phyloP scores from a whole-genome alignment of 2,888 invertebrate genomes.

The Euplexia lucipara region DNA sequence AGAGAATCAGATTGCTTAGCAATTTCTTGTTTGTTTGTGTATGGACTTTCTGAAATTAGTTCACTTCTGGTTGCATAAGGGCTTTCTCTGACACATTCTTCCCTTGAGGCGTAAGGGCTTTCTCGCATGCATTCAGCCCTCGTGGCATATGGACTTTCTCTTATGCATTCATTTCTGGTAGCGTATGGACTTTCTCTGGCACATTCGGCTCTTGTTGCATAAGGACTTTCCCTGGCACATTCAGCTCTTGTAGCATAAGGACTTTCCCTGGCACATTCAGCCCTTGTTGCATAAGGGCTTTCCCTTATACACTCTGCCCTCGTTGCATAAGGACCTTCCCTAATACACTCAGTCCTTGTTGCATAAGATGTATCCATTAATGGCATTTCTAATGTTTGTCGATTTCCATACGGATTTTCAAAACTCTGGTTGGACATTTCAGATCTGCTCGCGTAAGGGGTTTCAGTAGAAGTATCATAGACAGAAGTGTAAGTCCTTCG shows the following conservation, averaged over 20 bases:
- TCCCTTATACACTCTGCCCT: conserved; percentile 66
- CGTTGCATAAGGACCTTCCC: conserved; percentile 63
- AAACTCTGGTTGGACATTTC: conserved; percentile 86
- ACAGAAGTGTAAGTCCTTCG: conserved; percentile 87
- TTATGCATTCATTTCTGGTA: conserved; percentile 68
- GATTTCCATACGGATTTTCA: conserved; percentile 86
- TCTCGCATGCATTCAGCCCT: conserved; percentile 71
- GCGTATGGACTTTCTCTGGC: conserved; percentile 64
- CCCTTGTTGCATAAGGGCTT: conserved; percentile 60
- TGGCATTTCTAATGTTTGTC: conserved; percentile 83
- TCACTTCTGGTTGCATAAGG: conserved; percentile 68
- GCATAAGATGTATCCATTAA: conserved; percentile 82
- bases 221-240: conserved; percentile 61
- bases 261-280: conserved; percentile 59
- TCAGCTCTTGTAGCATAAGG: conserved; percentile 65
- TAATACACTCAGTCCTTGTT: conserved; percentile 73
- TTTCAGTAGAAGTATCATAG: conserved; percentile 87
- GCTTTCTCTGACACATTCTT: conserved; percentile 72
- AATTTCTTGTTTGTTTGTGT: conserved; percentile 78
- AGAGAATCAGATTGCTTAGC: conserved; percentile 79
- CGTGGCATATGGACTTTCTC: conserved; percentile 70
- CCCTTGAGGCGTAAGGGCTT: conserved; percentile 66
- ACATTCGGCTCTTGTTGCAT: conserved; percentile 59
- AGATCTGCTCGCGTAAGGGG: conserved; percentile 84
- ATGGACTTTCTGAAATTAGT: conserved; percentile 72